A percentile compares a stretch with the other conserved stretches of the same genome.
Conservation (phyloP, 2,888 invertebrate species). For the Euphydryas editha region DNA sequence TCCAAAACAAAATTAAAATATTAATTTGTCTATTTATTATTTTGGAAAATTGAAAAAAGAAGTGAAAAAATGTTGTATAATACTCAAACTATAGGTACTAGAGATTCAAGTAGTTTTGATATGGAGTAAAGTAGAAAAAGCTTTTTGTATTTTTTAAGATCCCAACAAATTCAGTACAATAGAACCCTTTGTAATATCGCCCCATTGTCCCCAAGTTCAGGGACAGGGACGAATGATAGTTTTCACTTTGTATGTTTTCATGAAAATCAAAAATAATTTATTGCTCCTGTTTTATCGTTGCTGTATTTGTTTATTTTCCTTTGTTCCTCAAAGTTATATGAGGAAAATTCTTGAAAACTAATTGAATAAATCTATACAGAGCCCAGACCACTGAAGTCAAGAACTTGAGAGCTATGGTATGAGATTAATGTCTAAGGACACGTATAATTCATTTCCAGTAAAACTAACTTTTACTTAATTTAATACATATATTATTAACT, state of each 20-base stretch:
- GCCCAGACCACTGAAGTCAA: no score
- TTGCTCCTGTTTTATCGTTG: background rate
- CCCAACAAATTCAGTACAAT: slow-evolving; percentile 10
- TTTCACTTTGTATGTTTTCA: background rate
- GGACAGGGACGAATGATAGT: slow-evolving; percentile 14
- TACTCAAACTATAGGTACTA: slow-evolving; percentile 2
- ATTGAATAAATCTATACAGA: no score
- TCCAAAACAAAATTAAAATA: no score
- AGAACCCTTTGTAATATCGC: slow-evolving; percentile 17
- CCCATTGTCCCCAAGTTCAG: slow-evolving; percentile 25
- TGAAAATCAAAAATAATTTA: slow-evolving; percentile 5
- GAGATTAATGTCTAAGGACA: no score
- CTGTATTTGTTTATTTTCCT: background rate
- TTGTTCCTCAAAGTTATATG: background rate
- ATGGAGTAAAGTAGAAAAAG: slow-evolving; percentile 1
- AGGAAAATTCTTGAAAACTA: no score
- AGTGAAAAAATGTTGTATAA: background rate
- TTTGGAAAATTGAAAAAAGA: no score
- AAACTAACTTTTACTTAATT: no score
- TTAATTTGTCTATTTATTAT: no score
- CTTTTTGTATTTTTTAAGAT: slow-evolving; percentile 13
- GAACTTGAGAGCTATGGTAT: no score
- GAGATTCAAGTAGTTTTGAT: background rate
- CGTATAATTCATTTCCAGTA: no score
- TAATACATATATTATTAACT: no score